Conservation (phyloP, 1,140 invertebrate species). For the Myzus persicae region DNA sequence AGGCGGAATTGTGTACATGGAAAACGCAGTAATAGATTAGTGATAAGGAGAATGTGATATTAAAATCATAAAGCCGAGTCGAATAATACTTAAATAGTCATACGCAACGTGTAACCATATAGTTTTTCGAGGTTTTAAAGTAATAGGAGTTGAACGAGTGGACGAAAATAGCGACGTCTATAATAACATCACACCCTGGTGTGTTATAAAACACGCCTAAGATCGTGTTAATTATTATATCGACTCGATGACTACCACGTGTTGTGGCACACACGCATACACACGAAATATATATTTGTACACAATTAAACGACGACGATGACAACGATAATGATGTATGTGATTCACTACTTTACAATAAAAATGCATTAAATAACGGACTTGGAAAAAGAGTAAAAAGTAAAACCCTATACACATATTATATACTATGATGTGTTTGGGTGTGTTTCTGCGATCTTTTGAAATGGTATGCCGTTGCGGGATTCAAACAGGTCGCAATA, state of each 20-base stretch:
- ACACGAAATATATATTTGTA: background rate
- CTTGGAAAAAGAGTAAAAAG: background rate
- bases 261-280: too few relatives aligned
- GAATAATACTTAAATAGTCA: background rate
- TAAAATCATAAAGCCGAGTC: background rate
- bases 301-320: background rate
- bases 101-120: background rate
- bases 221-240: background rate
- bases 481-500: background rate
- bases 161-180: constrained; percentile 1
- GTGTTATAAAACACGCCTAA: background rate
- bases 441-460: background rate
- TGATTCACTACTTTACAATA: background rate
- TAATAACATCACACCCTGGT: background rate
- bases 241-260: constrained; percentile 1
- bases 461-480: background rate
- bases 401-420: background rate
- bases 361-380: background rate
- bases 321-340: background rate
- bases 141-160: background rate
- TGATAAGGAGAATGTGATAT: background rate
- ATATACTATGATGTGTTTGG: background rate
- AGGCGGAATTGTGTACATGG: background rate
- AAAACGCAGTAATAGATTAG: background rate
- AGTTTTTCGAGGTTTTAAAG: background rate